Conservation (phyloP, 2,113 vertebrate genomes). For the Gulo gulo region DNA sequence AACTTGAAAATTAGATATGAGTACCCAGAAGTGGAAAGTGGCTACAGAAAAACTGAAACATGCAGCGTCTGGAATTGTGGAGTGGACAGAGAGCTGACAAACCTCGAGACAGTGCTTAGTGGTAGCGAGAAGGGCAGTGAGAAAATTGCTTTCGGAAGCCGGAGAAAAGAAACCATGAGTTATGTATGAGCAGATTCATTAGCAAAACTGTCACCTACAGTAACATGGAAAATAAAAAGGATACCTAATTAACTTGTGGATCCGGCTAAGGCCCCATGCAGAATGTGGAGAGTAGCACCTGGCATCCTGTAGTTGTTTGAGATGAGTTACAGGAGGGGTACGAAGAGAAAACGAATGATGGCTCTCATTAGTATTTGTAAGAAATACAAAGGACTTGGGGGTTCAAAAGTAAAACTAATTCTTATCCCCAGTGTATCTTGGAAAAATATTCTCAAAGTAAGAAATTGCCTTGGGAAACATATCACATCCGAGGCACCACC, state of each 20-base stretch:
- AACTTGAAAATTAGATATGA: neutral
- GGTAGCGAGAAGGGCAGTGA: neutral
- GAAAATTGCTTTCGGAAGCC: neutral
- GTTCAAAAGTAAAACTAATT: constrained; percentile 8
- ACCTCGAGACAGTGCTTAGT: neutral
- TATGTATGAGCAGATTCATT: neutral
- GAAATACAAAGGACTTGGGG: constrained; percentile 13
- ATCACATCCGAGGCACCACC: neutral
- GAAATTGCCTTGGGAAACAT: neutral
- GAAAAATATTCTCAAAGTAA: constrained; percentile 20
- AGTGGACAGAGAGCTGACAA: neutral
- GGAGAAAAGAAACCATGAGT: neutral
- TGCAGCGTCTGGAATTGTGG: neutral
- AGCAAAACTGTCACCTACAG: constrained; percentile 1
- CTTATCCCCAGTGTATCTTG: neutral
- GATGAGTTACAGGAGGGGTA: neutral
- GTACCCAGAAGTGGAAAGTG: neutral
- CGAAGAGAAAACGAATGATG: neutral
- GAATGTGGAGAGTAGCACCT: neutral
- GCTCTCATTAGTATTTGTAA: neutral
- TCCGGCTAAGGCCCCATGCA: neutral
- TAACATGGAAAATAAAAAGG: constrained; percentile 16
- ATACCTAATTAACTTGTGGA: neutral
- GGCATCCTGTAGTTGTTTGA: neutral
- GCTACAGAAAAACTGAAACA: neutral